These are phyloP conservation scores for Schlechtendalia chinensis DNA, from an alignment of 1,140 invertebrate genomes.

Conservation along the genomic window DNA sequence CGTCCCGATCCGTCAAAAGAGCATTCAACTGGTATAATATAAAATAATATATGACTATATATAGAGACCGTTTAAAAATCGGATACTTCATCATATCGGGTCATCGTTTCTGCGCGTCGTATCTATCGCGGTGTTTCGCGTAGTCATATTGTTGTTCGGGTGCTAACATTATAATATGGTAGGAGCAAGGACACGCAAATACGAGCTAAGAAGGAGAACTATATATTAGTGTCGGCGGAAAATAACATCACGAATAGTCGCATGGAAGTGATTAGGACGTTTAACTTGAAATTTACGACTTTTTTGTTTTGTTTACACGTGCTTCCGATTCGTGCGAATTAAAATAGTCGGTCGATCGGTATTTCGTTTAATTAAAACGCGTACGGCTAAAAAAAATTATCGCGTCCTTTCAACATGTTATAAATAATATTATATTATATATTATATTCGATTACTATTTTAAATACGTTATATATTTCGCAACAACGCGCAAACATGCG, in stretches of 20 bases:
- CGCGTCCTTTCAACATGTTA: background rate
- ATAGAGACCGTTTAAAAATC: constrained; percentile 4
- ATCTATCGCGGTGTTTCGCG: background rate
- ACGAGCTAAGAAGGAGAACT: constrained; percentile 40
- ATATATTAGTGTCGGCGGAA: constrained; percentile 37
- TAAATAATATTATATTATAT: constrained; percentile 1
- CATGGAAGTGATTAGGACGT: constrained; percentile 24
- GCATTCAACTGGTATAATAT: constrained; percentile 10
- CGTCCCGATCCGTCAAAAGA: background rate
- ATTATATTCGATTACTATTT: background rate
- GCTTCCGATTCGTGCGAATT: background rate
- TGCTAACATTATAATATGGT: background rate
- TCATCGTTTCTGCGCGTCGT: constrained; percentile 11
- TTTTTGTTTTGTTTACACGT: background rate
- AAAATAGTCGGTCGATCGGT: background rate
- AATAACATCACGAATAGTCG: constrained; percentile 40
- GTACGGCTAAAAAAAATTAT: background rate
- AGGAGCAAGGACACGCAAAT: constrained; percentile 40
- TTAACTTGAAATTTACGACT: constrained; percentile 8
- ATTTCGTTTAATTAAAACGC: background rate
- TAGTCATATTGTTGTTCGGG: background rate
- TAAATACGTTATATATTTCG: background rate
- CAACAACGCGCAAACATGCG: background rate
- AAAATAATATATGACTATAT: too few species aligned
- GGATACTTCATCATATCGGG: background rate